phyloP scores from a whole-genome alignment of 2,797 vertebrate species.

The Vespertilio murinus region DNA sequence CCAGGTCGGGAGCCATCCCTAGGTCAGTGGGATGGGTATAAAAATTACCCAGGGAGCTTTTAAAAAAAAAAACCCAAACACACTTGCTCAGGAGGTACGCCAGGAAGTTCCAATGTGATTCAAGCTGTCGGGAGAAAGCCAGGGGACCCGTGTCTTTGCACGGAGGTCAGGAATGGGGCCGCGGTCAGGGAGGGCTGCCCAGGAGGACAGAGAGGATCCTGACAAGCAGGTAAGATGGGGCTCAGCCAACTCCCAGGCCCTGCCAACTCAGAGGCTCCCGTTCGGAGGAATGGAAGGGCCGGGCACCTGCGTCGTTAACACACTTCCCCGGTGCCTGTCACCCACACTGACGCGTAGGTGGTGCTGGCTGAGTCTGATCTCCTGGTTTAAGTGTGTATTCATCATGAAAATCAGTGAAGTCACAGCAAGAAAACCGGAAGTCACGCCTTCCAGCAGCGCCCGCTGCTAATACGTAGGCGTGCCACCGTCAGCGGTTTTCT shows the following conservation, averaged over 20 bases:
- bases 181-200: background rate
- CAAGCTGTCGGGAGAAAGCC: background rate
- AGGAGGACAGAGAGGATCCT: background rate
- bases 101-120: background rate
- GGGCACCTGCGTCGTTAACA: background rate
- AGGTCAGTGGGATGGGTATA: background rate
- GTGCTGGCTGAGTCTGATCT: background rate
- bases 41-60: background rate
- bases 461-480: rapidly evolving
- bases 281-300: too few relatives aligned
- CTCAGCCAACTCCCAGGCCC: background rate
- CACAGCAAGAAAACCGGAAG: background rate
- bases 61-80: background rate
- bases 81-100: background rate
- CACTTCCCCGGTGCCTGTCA: background rate
- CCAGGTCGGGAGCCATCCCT: background rate
- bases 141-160: background rate
- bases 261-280: background rate
- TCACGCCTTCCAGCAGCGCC: background rate
- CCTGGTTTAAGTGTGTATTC: too few relatives aligned
- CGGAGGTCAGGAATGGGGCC: rapidly evolving
- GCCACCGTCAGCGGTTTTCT: rapidly evolving
- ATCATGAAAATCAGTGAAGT: background rate
- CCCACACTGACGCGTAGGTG: background rate
- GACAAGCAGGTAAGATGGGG: background rate